Evolutionary conservation across 2,113 vertebrate species (phyloP).

Genomic region (Dipodomys merriami): DNA sequence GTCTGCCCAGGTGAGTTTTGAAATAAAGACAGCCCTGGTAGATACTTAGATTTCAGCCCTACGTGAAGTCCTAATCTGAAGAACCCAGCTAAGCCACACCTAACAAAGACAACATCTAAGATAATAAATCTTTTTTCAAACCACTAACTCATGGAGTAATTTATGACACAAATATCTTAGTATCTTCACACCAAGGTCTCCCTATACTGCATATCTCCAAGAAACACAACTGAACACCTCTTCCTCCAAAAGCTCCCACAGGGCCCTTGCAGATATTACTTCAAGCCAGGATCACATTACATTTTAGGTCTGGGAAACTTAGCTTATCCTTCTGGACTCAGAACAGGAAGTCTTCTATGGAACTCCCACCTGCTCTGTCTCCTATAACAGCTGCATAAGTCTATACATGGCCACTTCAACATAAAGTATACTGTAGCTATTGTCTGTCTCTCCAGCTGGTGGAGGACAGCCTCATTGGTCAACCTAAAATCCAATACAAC

Average conservation of each 20-base stretch:
- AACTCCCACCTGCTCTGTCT: neutral
- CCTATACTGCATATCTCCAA: neutral
- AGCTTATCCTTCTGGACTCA: neutral
- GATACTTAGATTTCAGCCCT: neutral
- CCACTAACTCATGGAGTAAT: neutral
- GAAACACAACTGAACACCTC: neutral
- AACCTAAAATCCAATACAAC: neutral
- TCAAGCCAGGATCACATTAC: neutral
- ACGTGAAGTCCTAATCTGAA: neutral
- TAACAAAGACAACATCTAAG: neutral
- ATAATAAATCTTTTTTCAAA: neutral
- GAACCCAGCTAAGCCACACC: neutral
- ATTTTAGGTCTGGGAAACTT: neutral
- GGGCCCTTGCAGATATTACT: neutral
- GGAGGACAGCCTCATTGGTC: neutral
- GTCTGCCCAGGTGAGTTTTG: neutral
- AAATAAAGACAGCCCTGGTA: neutral
- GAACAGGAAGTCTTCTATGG: conserved; percentile 8
- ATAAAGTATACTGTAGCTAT: neutral
- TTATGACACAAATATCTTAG: neutral
- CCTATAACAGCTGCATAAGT: neutral
- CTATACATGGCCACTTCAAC: neutral
- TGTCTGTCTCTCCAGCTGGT: neutral
- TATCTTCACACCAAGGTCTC: neutral
- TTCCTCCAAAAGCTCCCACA: neutral